Evolutionary conservation across 92 coral and sea anemone genomes (phyloP), one percentile per base, ranked within the genome.

Genomic region (Porites divaricata): DNA sequence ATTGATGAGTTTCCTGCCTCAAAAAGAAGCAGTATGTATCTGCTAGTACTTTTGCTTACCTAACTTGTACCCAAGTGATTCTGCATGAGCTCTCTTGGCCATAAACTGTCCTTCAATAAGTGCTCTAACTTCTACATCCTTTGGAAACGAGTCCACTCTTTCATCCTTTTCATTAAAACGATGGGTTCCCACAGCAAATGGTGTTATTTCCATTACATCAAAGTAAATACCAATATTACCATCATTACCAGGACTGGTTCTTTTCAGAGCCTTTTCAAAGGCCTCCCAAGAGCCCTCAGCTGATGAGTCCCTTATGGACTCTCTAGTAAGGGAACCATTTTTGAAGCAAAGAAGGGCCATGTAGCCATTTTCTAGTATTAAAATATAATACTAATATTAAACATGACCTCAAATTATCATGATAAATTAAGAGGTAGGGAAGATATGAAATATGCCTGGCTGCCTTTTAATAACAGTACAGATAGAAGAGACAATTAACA

Each of bases 141-240:
- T 93, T 52, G 95, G 23, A 85, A 96, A 92, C 8, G 93, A 70
- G 22, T 92, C 88, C 16, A 95, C 97, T 79, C 66, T 80, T 50
- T 89, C 90, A 80, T 77, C 93, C 28, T 77, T 90, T n/a, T 83
- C 87, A 63, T 89, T 71, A 84, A 96, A 92, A 21, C 99, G 90
- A 77, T 96, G 92, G 22, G 87, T 82, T 54, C 99, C 99, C 26
- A 85, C 93, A 45, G 99, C 99, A 91, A 95, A 95, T 2, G 99
- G 99, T 4, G 95, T 95, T 71, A 96, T 96, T 81, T 96, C 99
- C 63, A 91, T 95, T 68, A 86, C 93, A 17, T 92, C 91, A 83
- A 96, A 96, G 84, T 96, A 95, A 23, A 96, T 93, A 2, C 99
- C 99, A 87, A 96, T 95, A 85, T 96, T 95, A 52, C 98, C 99